Evolutionary conservation across 1,140 invertebrate species (phyloP), one percentile per base, ranked within the genome.

Genomic region (Lordiphosa mommai): DNA sequence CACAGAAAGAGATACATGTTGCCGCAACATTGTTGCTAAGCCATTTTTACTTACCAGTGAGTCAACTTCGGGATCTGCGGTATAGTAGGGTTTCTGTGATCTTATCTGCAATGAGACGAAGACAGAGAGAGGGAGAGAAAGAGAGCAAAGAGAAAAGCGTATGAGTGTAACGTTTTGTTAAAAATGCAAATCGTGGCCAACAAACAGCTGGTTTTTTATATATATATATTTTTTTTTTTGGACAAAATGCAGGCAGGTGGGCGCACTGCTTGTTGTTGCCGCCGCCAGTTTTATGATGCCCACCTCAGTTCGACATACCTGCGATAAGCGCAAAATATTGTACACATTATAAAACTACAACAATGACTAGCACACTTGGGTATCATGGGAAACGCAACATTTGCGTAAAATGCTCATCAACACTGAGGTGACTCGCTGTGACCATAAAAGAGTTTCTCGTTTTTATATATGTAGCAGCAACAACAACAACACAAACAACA

Each of bases 11-110:
- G 16, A 33, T 10, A 66, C 51, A 63, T 74, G 74, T 60, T 82
- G 73, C 70, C 30, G 59, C 76, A 80, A 80, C 66, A 61, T 49
- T 69, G 74, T 70, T 74, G 74, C 55, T 27, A 27, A 27, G 23
- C 29, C 49, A 59, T 38, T 38, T 44, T 17, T 91, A 96, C 96
- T 98, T 93, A 98, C 97, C 93, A 99, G 93, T 92, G 96, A 97
- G 92, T 99, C 97, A 90, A 99, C 95, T 94, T 98, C 97, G 88
- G 96, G 96, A 92, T 98, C 97, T 88, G 97, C 96, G 92, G 96
- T 96, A 91, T 98, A 98, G 92, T 97, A 98, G 88, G 96, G 96
- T 93, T 98, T 98, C 92, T 98, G 96, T 93, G 96, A 95, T 91
- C 96, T 94, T 93, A 97, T 97, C 96, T 98, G 95, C 87, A 95